A percentile compares a stretch with the other conserved stretches of the same genome.
Evolutionary conservation across 2,888 invertebrate genomes (phyloP).

Genomic region (Aporophyla lueneburgensis): DNA sequence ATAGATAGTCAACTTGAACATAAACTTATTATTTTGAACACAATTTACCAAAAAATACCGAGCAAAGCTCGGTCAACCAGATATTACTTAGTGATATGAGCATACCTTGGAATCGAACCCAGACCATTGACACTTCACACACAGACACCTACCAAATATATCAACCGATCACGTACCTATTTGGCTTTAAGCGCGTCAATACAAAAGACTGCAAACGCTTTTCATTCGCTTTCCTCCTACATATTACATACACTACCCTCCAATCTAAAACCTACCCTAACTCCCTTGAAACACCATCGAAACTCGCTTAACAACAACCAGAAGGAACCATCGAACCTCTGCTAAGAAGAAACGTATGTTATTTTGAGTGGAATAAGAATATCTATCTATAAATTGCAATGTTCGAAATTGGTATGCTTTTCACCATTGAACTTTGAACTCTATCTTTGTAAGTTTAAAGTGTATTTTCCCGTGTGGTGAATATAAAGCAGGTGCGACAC

Average conservation of each 20-base stretch:
- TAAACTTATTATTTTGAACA: no score
- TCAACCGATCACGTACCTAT: constrained; percentile 46
- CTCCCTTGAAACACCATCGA: constrained; percentile 40
- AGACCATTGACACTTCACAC: background rate
- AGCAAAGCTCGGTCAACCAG: no score
- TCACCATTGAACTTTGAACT: constrained; percentile 61
- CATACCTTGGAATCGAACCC: constrained; percentile 11
- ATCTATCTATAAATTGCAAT: constrained; percentile 86
- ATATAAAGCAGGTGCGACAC: constrained; percentile 82
- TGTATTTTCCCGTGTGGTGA: constrained; percentile 61
- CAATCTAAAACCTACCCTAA: constrained; percentile 58
- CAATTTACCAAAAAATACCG: no score
- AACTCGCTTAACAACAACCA: constrained; percentile 40
- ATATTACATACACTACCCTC: constrained; percentile 61
- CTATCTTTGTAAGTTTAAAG: constrained; percentile 32
- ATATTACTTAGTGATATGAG: background rate
- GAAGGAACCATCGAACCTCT: constrained; percentile 80
- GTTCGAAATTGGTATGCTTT: constrained; percentile 77
- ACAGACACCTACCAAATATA: constrained; percentile 6
- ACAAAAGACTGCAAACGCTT: constrained; percentile 76
- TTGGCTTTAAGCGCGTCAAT: constrained; percentile 75
- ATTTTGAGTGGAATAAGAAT: constrained; percentile 89
- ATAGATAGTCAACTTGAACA: no score
- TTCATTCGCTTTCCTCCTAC: constrained; percentile 72
- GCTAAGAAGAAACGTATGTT: constrained; percentile 88